A percentile compares a stretch with the other conserved stretches of the same genome.
Evolutionary conservation across 2,113 vertebrate species (phyloP).

Genomic region (Bos javanicus): DNA sequence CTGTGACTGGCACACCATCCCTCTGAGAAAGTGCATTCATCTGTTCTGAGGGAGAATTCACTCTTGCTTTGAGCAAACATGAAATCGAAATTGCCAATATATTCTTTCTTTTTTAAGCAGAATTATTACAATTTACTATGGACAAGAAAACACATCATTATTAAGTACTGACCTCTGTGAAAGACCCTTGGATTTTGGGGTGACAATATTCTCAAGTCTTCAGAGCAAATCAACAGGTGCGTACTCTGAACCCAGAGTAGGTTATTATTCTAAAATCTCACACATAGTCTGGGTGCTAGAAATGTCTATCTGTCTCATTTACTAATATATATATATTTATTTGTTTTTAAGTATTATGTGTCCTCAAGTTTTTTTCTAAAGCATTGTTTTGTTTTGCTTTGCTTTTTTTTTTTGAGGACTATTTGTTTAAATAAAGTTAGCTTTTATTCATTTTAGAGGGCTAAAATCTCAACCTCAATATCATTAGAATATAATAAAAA

Average conservation of each 20-base stretch:
- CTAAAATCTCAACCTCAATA: not conserved
- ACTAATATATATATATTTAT: not conserved
- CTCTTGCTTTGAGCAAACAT: constrained; percentile 49
- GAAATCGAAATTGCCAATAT: constrained; percentile 58
- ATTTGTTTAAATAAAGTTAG: not conserved
- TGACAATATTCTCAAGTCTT: not conserved
- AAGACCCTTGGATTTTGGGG: not conserved
- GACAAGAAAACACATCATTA: not conserved
- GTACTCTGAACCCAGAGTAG: not conserved
- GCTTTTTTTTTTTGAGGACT: not conserved
- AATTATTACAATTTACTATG: constrained; percentile 18
- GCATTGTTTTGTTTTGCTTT: not conserved
- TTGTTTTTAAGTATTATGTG: not conserved
- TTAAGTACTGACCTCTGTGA: not conserved
- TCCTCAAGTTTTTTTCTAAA: not conserved
- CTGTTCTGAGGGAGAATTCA: constrained; percentile 43
- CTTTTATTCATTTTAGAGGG: not conserved
- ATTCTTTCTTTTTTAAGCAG: constrained; percentile 12
- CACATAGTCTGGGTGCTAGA: not conserved
- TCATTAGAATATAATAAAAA: constrained; percentile 12
- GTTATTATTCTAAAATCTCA: not conserved
- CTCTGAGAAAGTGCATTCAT: constrained; percentile 45
- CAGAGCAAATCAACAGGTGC: constrained; percentile 49
- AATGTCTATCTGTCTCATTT: not conserved
- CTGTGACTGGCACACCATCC: not conserved